A percentile compares a stretch with the other conserved stretches of the same genome.
These are phyloP conservation scores for Archegozetes longisetosus DNA, from an alignment of 1,140 invertebrate species.

Conservation along the genomic window DNA sequence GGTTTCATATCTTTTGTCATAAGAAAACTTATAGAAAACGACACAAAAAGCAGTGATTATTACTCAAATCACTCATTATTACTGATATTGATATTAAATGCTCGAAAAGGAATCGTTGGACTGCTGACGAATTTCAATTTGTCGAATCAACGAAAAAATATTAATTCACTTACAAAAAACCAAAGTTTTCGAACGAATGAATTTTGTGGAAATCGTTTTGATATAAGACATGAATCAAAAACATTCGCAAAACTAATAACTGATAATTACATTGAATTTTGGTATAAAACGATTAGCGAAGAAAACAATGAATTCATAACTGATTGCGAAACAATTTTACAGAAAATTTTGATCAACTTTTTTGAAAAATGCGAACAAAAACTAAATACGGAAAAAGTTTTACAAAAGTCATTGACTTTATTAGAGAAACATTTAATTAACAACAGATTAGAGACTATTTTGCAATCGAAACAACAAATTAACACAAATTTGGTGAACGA, in stretches of 20 bases:
- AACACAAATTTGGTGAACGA: too few relatives aligned
- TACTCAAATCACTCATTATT: too few relatives aligned
- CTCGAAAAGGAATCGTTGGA: too few relatives aligned
- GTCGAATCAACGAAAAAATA: too few relatives aligned
- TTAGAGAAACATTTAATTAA: neutral
- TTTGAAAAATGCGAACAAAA: neutral
- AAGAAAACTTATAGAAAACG: too few relatives aligned
- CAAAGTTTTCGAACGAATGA: too few relatives aligned
- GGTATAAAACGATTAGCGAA: neutral
- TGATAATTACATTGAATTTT: neutral
- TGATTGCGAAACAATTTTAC: neutral
- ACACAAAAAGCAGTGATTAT: too few relatives aligned
- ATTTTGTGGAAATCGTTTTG: neutral
- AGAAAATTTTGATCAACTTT: neutral
- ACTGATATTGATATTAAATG: too few relatives aligned
- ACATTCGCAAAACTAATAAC: neutral
- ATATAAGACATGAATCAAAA: neutral
- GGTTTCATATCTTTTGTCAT: too few relatives aligned
- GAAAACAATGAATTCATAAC: neutral
- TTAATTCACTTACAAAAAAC: too few relatives aligned
- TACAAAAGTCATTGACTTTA: neutral
- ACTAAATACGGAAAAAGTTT: neutral
- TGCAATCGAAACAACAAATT: too few relatives aligned
- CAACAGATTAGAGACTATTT: neutral
- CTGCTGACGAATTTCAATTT: too few relatives aligned